These are phyloP conservation scores for Nothobranchius furzeri DNA, from an alignment of 2,113 vertebrate genomes.

Conservation along the genomic window DNA sequence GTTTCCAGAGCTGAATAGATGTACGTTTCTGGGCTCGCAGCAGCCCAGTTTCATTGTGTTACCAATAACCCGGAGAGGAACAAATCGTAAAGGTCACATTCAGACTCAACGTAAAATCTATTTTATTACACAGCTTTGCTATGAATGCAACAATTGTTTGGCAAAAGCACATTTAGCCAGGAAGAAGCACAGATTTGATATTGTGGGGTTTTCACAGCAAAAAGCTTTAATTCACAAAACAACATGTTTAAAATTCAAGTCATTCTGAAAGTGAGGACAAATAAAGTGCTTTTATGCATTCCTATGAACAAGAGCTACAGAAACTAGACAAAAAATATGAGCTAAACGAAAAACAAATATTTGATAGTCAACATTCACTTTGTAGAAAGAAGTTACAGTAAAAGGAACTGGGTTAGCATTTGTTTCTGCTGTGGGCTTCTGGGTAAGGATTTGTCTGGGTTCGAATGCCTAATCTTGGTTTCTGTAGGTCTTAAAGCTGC, in stretches of 20 bases:
- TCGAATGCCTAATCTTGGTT: slow-evolving; percentile 47
- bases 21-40: too few species aligned
- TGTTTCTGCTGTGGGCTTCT: slow-evolving; percentile 49
- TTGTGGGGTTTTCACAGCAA: slow-evolving; percentile 55
- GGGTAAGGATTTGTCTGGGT: slow-evolving; percentile 50
- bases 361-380: slow-evolving; percentile 18
- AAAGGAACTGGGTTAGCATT: slow-evolving; percentile 36
- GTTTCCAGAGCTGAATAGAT: too few species aligned
- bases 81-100: not conserved
- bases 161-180: not conserved
- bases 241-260: slow-evolving; percentile 65
- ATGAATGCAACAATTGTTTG: slow-evolving; percentile 20
- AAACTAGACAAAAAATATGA: slow-evolving; percentile 4
- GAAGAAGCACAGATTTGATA: slow-evolving; percentile 17
- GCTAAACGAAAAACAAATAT: not conserved
- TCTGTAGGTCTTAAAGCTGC: slow-evolving; percentile 39
- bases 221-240: slow-evolving; percentile 54
- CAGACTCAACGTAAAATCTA: not conserved
- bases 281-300: slow-evolving; percentile 76
- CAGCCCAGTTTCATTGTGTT: too few species aligned
- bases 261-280: slow-evolving; percentile 33
- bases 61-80: not conserved
- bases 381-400: not conserved
- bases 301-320: slow-evolving; percentile 35
- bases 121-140: not conserved